phyloP scores from a whole-genome alignment of 2,797 vertebrate genomes.

The Carduelis carduelis region DNA sequence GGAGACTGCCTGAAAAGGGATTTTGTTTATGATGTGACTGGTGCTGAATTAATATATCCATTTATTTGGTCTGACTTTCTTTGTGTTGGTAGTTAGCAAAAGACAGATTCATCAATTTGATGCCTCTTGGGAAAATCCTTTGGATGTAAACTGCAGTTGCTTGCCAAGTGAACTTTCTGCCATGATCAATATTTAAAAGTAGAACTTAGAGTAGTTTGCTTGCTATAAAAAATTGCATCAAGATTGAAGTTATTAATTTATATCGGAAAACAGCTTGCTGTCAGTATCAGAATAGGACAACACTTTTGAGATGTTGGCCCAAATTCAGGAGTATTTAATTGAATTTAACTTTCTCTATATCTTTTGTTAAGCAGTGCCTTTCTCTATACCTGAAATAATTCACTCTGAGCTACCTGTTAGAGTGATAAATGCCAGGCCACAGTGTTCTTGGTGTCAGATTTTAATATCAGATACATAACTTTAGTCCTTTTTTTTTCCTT shows the following conservation, averaged over 20 bases:
- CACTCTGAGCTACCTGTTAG: neutral
- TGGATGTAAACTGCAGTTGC: neutral
- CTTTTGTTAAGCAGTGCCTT: neutral
- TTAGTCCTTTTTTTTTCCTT: neutral
- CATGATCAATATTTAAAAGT: slow-evolving; percentile 1
- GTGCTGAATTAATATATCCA: slow-evolving; percentile 18
- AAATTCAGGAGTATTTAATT: neutral
- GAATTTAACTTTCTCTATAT: neutral
- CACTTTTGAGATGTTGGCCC: neutral
- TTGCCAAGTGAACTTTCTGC: slow-evolving; percentile 19
- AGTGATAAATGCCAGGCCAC: neutral
- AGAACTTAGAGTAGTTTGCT: neutral
- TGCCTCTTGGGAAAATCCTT: neutral
- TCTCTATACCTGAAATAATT: neutral
- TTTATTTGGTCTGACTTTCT: neutral
- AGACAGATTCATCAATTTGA: neutral
- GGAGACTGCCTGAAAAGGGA: neutral
- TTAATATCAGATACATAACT: neutral
- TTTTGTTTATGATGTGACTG: neutral
- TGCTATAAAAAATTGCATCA: neutral
- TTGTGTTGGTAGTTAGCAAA: neutral
- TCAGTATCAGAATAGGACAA: neutral
- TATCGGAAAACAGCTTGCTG: neutral
- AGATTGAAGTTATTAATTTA: slow-evolving; percentile 2
- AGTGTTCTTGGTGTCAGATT: neutral